Base-by-base conservation (phyloP, 1,140 invertebrate species). In the Neuroterus valhalla region DNA sequence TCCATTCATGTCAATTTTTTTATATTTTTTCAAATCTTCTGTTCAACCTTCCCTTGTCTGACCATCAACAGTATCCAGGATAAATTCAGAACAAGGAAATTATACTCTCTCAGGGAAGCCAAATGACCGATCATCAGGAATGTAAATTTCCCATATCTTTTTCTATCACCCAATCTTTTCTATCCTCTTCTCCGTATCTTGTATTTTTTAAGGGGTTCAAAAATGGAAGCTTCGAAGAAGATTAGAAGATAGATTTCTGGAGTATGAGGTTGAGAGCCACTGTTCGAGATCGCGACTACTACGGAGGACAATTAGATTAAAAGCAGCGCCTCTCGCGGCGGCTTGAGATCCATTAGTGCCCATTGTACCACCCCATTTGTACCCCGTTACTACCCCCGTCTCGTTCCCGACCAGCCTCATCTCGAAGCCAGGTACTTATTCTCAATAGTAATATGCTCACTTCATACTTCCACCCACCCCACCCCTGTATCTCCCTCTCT, bases 401-500 rank as follows among this genome's bases (percentile, higher is more conserved):
- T 85, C 84, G 74, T 82, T 80, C 79, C 76, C 71, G 76, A 81
- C 81, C 84, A 86, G 82, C 84, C 78, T 84, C 79, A 87, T 88
- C 87, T 87, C 87, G 88, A 90, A 90, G 86, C 87, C 86, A 87
- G 87, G 88, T 90, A 89, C 88, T 90, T 89, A 88, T 90, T 89
- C 86, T 89, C 88, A 89, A 88, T 90, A 88, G 89, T 90, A 90
- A 90, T 89, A 90, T 88, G 89, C 89, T 90, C 89, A 90, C 89
- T 90, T 89, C 87, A 89, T 89, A 88, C 84, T 84, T 87, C 74
- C 80, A 72, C 79, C 67, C 72, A 77, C 78, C 78, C 76, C 81
- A 71, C 70, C 31, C 67, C 80, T 76, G 75, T 78, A 67, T 70
- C 68, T 79, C 44, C 71, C 46, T 62, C 74, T 68, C 68, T 70